Base-by-base conservation (phyloP, 2,113 vertebrate species). In the Ameiurus melas region DNA sequence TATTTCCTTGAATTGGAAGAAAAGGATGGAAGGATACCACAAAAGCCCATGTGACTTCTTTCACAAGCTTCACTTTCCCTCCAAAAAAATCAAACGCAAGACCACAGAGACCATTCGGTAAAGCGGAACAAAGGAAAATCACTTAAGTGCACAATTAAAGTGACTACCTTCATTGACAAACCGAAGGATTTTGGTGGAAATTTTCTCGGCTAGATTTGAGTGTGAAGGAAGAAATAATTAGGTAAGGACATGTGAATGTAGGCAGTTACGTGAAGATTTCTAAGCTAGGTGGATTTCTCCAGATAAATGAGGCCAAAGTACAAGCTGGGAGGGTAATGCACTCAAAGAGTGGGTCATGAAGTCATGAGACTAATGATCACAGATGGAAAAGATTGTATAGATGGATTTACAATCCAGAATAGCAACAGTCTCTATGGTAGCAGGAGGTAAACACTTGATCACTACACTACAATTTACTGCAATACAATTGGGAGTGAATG, bases 201-300 rank as follows among this genome's bases (percentile, higher is more conserved):
- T 19, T 25, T 80, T 80, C n/a, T 19, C 19, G 14, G 39, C 39
- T 43, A 43, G 39, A 4, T 43, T 43, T 43, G 47, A 47, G 5
- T 47, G 73, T 64, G 27, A 66, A 53, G 58, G 27, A 53, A 51
- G 75, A 80, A 80, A 79, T 68, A 53, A 77, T 79, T 51, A 43
- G 36, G 2, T 57, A 86, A 27, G 58, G 75, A 80, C 13, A 64
- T 1, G 19, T 25, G 25, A 22, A 47, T 36, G 55, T 12, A 53
- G 13, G 16, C 25, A 53, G 30, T 55, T 30, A 55, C 2, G 1
- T 30, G 27, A 55, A 30, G 13, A n/a, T 79, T 17, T 53, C 47
- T 14, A 60, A 57, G 25, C 22, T 20, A 57, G n/a, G 14, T 55
- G n/a, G 4, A 22, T 39, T 19, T 5, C 39, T 66, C 14, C 43